phyloP scores from a whole-genome alignment of 1,140 invertebrate genomes.

The Drosophila azteca region DNA sequence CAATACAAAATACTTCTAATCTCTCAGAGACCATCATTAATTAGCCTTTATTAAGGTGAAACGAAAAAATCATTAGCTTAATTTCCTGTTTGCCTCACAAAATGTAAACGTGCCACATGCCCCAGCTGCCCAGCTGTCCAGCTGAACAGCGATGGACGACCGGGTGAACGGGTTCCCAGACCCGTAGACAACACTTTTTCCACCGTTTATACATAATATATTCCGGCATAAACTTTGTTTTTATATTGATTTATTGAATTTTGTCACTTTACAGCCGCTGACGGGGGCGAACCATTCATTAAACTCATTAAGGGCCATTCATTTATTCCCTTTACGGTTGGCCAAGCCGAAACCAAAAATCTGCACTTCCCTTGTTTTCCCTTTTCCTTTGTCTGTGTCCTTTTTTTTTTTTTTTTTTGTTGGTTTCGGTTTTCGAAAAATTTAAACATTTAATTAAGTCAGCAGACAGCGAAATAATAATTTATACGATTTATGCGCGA shows the following conservation, averaged over 20 bases:
- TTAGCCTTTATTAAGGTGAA: neutral
- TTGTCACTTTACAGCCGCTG: constrained; percentile 11
- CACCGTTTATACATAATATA: constrained; percentile 3
- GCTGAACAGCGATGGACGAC: constrained; percentile 3
- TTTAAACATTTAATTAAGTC: constrained; percentile 72
- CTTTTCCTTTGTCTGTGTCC: constrained; percentile 20
- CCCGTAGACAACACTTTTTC: constrained; percentile 5
- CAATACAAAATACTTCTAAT: too few species aligned
- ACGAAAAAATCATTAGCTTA: constrained; percentile 18
- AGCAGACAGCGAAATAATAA: constrained; percentile 70
- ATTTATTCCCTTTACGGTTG: constrained; percentile 1
- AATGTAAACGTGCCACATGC: constrained; percentile 8
- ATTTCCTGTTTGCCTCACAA: constrained; percentile 4
- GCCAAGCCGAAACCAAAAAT: constrained; percentile 3
- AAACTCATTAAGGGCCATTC: constrained; percentile 36
- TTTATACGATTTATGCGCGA: constrained; percentile 67
- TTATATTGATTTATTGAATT: constrained; percentile 40
- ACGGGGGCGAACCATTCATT: constrained; percentile 11
- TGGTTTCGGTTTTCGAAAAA: constrained; percentile 28
- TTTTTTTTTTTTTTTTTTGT: constrained; percentile 25
- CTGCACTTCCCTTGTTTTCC: constrained; percentile 1
- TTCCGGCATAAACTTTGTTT: neutral
- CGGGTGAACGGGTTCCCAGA: constrained; percentile 36
- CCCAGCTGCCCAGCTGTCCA: neutral
- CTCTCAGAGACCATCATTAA: too few species aligned